Evolutionary conservation across 2,113 vertebrate species (phyloP), one percentile per base, ranked within the genome.

Genomic region (Toxotes chatareus): DNA sequence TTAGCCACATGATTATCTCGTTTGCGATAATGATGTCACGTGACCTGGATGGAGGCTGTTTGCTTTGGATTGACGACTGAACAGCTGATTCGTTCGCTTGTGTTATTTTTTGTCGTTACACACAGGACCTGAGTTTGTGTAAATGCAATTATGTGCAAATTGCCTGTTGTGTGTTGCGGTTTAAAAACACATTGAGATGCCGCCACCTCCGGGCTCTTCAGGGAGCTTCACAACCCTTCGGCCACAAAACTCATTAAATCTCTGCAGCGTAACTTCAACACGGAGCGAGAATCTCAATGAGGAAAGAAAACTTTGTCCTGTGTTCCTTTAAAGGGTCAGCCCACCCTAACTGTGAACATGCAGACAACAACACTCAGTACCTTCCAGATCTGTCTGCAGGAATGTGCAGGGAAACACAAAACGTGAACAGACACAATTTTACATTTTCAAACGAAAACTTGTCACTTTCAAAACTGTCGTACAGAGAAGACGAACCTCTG

Each of bases 181-280:
- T 49, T 42, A 23, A 60, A 57, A 55, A 66, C 2, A 61, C 1
- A 13, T 44, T 21, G 1, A 1, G 44, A 44, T 23, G 60, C 60
- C 17, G 67, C 46, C 19, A 4, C 3, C 14, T n/a, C 11, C 16
- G 34, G 13, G 14, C 31, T 40, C 79, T 42, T 38, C 7, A 55
- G 55, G 36, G 62, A 67, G 21, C 36, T 55, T 32, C 1, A 11
- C 27, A n/a, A 60, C 7, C 60, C 61, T 55, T 38, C 23, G 47
- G 82, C 63, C 7, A 27, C 55, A 27, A 79, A 79, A 51, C n/a
- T n/a, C 65, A 79, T 76, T 64, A 70, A 36, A 51, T 51, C 38
- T 74, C 38, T 8, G 9, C 46, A 23, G 62, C 21, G 4, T 38
- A 3, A 34, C 44, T 46, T 14, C 6, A 34, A 19, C 64, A 38